Evolutionary conservation across 2,888 invertebrate species (phyloP), one percentile per base, ranked within the genome.

Genomic region (Epicampocera succincta): DNA sequence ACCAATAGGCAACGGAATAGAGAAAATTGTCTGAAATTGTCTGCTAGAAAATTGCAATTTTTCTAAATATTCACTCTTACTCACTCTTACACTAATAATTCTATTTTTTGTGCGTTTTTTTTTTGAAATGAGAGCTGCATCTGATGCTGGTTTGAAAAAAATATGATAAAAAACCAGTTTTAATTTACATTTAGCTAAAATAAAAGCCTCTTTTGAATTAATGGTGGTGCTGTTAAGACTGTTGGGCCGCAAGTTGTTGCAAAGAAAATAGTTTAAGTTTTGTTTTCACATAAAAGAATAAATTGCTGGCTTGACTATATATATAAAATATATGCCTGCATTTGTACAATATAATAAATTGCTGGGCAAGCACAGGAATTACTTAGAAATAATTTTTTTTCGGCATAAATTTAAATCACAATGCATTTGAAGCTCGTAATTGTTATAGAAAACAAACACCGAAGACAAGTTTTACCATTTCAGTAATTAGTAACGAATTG

Each of bases 11-110:
- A 82, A 74, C 78, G 72, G 50, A 66, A 75, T 61, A 78, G 69
- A 78, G 82, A 82, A 82, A 78, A 82, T 82, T 82, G 78, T 82
- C 82, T 82, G 74, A 82, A 78, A 82, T 82, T 82, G 78, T 82
- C 82, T 82, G 74, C 82, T 68, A 78, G 82, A 82, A 82, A 82
- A 78, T 75, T 82, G 78, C 82, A 82, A 66, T 78, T 77, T 81
- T 52, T 69, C 52, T 63, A 58, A 69, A 66, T 33, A 81, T 82
- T 69, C 77, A 78, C 44, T 82, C 78, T 78, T 78, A 60, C 78
- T 82, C 82, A 78, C 82, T 82, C 82, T 82, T 74, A 60, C 82
- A 74, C 71, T 66, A 71, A 74, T 25, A 40, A 13, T 63, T 40
- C 40, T 50, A n/a, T n/a, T n/a, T n/a, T n/a, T n/a, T n/a, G n/a